phyloP scores from a whole-genome alignment of 2,888 invertebrate genomes.

The Chloroclystis v-ata region DNA sequence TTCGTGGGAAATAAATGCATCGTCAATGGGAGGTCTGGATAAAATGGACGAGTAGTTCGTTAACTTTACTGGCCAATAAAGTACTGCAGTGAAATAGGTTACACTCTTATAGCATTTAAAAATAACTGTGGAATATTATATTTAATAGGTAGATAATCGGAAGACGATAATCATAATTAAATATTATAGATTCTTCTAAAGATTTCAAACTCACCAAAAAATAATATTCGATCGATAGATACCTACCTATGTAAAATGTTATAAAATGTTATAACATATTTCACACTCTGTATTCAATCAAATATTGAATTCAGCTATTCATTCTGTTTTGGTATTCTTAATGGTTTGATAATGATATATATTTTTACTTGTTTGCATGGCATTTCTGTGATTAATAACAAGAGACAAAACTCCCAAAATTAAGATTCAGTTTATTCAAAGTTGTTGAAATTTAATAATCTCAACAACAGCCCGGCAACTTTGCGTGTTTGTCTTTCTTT shows the following conservation, averaged over 20 bases:
- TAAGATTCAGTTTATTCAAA: conserved; percentile 48
- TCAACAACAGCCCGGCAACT: conserved; percentile 50
- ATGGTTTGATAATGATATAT: too few relatives aligned
- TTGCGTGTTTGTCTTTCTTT: conserved; percentile 55
- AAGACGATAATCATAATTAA: too few relatives aligned
- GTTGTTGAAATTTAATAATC: conserved; percentile 58
- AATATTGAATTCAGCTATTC: too few relatives aligned
- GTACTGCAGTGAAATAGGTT: conserved; percentile 10
- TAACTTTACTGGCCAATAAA: conserved; percentile 22
- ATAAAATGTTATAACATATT: too few relatives aligned
- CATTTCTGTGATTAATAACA: conserved; percentile 15
- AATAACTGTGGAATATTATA: too few relatives aligned
- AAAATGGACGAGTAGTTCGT: conserved; percentile 18
- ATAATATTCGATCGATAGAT: too few relatives aligned
- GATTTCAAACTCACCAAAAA: too few relatives aligned
- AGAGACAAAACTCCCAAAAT: conserved; percentile 35
- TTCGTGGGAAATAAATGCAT: conserved; percentile 10
- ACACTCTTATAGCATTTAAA: conserved; percentile 1
- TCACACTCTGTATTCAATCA: too few relatives aligned
- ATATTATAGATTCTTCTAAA: too few relatives aligned
- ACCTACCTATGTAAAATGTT: too few relatives aligned
- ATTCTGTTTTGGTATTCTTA: too few relatives aligned
- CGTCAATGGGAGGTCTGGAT: conserved; percentile 11
- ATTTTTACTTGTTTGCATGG: conserved; percentile 2
- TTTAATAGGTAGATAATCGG: too few relatives aligned